phyloP scores from a whole-genome alignment of 2,797 vertebrate genomes.

The Dendrocincla fuliginosa region DNA sequence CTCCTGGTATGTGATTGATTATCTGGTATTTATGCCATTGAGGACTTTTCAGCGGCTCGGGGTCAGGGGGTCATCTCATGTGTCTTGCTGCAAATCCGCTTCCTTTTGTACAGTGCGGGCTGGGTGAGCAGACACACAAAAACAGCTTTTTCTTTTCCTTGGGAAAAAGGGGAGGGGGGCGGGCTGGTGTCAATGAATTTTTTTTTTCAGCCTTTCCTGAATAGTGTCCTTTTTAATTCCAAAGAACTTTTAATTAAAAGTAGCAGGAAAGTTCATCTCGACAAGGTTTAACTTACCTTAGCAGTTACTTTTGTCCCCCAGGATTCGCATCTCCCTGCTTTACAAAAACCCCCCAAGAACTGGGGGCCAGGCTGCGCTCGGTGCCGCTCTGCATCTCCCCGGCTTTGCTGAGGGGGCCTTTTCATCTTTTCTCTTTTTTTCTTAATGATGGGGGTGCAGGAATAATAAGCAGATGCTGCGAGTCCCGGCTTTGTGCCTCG shows the following conservation, averaged over 20 bases:
- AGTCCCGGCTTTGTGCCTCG: neutral
- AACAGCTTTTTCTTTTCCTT: constrained; percentile 88
- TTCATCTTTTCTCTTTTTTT: constrained; percentile 29
- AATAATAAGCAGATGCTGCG: constrained; percentile 14
- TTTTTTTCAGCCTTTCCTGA: constrained; percentile 79
- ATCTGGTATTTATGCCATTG: constrained; percentile 92
- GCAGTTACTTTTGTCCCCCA: constrained; percentile 77
- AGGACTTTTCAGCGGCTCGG: constrained; percentile 89
- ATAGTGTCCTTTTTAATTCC: constrained; percentile 87
- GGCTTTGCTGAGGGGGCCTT: neutral
- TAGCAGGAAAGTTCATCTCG: constrained; percentile 80
- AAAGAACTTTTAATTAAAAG: constrained; percentile 83
- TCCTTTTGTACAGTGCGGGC: constrained; percentile 97
- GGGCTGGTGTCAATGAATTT: constrained; percentile 86
- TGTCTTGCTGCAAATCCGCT: constrained; percentile 90
- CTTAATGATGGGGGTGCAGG: neutral
- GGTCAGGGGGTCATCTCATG: constrained; percentile 92
- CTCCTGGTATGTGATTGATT: constrained; percentile 95
- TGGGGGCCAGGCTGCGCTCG: neutral
- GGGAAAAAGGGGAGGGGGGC: constrained; percentile 90
- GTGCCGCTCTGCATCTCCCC: neutral
- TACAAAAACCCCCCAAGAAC: neutral
- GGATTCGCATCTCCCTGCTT: constrained; percentile 60
- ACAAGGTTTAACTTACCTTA: constrained; percentile 84
- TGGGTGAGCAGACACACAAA: constrained; percentile 84